Evolutionary conservation across 92 coral and sea anemone genomes (phyloP).

Genomic region (Porites rus): DNA sequence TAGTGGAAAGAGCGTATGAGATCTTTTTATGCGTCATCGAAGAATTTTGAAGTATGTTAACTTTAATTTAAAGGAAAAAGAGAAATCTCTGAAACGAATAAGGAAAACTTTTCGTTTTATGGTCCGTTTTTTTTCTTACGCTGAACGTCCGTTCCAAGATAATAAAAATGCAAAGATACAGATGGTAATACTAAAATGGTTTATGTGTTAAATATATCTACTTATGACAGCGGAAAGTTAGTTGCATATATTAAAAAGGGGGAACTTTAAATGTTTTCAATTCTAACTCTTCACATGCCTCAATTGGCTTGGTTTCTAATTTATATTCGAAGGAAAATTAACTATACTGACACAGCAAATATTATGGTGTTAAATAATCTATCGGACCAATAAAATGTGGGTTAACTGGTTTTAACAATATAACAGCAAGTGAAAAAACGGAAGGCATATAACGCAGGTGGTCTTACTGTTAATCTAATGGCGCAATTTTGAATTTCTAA

Average conservation of each 20-base stretch:
- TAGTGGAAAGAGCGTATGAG: no score
- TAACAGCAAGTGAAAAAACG: neutral
- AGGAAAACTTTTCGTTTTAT: no score
- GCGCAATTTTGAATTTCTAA: constrained; percentile 42
- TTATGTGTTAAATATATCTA: neutral
- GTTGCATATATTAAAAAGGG: neutral
- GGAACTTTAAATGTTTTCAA: neutral
- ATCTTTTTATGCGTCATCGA: no score
- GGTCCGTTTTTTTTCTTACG: no score
- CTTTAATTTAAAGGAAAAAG: no score
- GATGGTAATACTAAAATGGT: no score
- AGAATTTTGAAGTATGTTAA: no score
- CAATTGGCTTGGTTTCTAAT: neutral
- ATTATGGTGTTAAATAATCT: neutral
- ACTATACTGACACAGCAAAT: neutral
- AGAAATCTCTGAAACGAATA: no score
- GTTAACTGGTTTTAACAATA: neutral
- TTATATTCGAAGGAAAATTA: neutral
- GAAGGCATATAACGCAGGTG: constrained; percentile 10
- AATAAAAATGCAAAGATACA: no score
- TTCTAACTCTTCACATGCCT: neutral
- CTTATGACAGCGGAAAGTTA: neutral
- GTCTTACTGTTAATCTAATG: neutral
- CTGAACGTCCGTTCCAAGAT: no score
- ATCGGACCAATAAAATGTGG: neutral